Evolutionary conservation across 2,888 invertebrate genomes (phyloP).

Genomic region (Osedax fenrisi): DNA sequence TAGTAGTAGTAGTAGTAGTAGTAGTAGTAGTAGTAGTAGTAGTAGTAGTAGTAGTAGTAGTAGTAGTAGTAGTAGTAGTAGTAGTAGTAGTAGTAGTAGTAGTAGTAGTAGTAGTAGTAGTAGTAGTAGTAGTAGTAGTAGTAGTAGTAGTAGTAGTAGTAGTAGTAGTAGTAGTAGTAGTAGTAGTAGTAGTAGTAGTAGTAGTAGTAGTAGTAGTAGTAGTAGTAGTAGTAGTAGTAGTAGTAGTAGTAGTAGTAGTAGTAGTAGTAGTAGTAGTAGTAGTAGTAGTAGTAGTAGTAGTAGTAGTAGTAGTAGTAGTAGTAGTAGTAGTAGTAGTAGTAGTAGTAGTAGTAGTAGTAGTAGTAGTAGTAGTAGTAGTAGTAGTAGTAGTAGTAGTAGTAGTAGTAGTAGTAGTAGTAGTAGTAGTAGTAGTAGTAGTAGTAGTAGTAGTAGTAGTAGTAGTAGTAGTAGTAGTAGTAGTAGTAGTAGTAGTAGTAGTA

Average conservation of each 20-base stretch:
- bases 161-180: slow-evolving; percentile 11
- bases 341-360: slow-evolving; percentile 12
- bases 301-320: neutral
- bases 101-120: slow-evolving; percentile 17
- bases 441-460: slow-evolving; percentile 16
- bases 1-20: slow-evolving; percentile 12
- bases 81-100: slow-evolving; percentile 20
- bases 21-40: slow-evolving; percentile 19
- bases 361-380: slow-evolving; percentile 17
- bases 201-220: neutral
- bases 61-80: slow-evolving; percentile 23
- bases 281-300: neutral
- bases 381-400: slow-evolving; percentile 27
- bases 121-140: slow-evolving; percentile 24
- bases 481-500: slow-evolving; percentile 15
- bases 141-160: slow-evolving; percentile 20
- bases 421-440: slow-evolving; percentile 13
- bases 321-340: slow-evolving; percentile 22
- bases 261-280: slow-evolving; percentile 6
- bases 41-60: slow-evolving; percentile 21
- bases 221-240: neutral
- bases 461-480: slow-evolving; percentile 17
- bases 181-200: neutral
- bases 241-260: neutral
- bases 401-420: slow-evolving; percentile 26